A percentile compares a stretch with the other conserved stretches of the same genome.
These are phyloP conservation scores for Molossus molossus DNA, from an alignment of 2,797 vertebrate species.

Conservation along the genomic window DNA sequence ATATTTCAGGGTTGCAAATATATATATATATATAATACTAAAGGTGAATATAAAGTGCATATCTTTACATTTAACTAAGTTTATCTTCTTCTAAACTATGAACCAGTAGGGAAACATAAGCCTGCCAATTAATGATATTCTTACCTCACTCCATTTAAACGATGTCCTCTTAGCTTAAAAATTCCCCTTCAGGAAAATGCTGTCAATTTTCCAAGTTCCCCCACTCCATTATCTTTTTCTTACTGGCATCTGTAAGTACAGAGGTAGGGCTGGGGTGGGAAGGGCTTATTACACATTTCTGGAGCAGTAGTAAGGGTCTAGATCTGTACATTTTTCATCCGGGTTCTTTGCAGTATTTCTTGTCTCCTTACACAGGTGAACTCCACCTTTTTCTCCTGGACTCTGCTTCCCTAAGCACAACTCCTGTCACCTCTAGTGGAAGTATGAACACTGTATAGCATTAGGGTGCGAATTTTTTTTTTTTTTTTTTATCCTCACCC, in stretches of 20 bases:
- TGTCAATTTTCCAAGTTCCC: not conserved
- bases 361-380: not conserved
- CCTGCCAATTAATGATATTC: not conserved
- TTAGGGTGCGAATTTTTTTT: not conserved
- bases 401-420: not conserved
- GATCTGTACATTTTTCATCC: not conserved
- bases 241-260: not conserved
- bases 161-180: not conserved
- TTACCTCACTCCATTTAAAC: not conserved
- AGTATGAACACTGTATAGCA: not conserved
- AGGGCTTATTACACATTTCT: not conserved
- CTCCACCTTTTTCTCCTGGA: not conserved
- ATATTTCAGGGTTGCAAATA: not conserved
- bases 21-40: not conserved
- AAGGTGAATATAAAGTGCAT: not conserved
- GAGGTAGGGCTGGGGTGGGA: accelerated
- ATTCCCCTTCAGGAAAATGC: not conserved
- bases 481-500: no score
- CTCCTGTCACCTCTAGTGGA: not conserved
- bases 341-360: not conserved
- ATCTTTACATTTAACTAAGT: not conserved
- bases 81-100: not conserved
- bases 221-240: not conserved
- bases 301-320: not conserved
- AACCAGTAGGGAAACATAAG: not conserved